Conservation (phyloP, 2,888 invertebrate species). For the Idaea aversata region DNA sequence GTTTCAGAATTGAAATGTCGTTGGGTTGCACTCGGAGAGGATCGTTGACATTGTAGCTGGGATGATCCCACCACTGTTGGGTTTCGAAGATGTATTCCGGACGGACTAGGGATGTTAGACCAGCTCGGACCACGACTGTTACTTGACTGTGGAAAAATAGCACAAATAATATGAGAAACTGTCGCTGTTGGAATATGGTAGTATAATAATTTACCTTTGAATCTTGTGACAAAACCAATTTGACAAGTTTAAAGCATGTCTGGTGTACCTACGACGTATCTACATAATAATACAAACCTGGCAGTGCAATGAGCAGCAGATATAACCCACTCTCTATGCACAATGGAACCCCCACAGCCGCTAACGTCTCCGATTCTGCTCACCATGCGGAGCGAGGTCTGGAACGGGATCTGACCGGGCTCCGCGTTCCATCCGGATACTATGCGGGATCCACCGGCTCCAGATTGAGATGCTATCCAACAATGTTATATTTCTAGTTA, state of each 20-base stretch:
- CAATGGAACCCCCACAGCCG: constrained; percentile 61
- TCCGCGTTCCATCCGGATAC: constrained; percentile 64
- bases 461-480: not conserved
- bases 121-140: constrained; percentile 55
- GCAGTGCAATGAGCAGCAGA: constrained; percentile 68
- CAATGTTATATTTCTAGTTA: not conserved
- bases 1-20: constrained; percentile 51
- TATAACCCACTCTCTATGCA: constrained; percentile 56
- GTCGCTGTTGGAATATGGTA: not conserved
- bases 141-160: constrained; percentile 41
- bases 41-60: constrained; percentile 40
- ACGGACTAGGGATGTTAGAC: constrained; percentile 33
- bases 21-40: constrained; percentile 51
- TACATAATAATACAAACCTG: constrained; percentile 40
- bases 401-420: constrained; percentile 63
- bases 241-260: too few relatives aligned
- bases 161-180: not conserved
- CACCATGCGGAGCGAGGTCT: constrained; percentile 54
- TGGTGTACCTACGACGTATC: too few relatives aligned
- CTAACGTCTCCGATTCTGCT: constrained; percentile 39
- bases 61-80: constrained; percentile 53
- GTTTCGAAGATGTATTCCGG: constrained; percentile 46
- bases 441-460: constrained; percentile 41
- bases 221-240: too few relatives aligned
- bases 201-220: too few relatives aligned